These are phyloP conservation scores for Charina bottae DNA, from an alignment of 2,113 vertebrate genomes.

Conservation along the genomic window DNA sequence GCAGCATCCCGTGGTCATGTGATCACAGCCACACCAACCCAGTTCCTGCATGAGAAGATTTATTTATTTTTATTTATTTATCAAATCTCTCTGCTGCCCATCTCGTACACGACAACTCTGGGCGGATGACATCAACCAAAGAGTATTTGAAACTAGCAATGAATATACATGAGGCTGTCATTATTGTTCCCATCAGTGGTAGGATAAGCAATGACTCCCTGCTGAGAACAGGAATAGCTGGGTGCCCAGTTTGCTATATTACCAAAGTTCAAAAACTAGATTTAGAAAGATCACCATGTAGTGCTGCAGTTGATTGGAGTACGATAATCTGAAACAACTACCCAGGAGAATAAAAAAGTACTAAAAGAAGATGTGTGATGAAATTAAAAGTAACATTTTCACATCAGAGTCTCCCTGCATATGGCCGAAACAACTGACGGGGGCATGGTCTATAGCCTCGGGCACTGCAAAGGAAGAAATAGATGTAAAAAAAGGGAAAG, in stretches of 20 bases:
- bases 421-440: neutral
- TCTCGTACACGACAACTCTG: no score
- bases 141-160: neutral
- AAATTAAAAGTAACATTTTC: neutral
- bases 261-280: neutral
- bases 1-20: no score
- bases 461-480: neutral
- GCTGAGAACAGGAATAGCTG: neutral
- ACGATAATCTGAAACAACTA: neutral
- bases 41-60: no score
- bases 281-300: neutral
- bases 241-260: neutral
- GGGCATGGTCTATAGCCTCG: neutral
- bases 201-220: slow-evolving; percentile 4
- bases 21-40: no score
- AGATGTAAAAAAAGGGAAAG: neutral
- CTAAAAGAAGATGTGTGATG: neutral
- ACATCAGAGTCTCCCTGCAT: neutral
- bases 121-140: slow-evolving; percentile 27
- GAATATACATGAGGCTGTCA: slow-evolving; percentile 12
- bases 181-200: neutral
- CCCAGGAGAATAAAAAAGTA: neutral
- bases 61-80: no score
- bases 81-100: no score
- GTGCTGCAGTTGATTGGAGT: neutral